Conservation (phyloP, 1,140 invertebrate species). For the Campoletis sonorensis region DNA sequence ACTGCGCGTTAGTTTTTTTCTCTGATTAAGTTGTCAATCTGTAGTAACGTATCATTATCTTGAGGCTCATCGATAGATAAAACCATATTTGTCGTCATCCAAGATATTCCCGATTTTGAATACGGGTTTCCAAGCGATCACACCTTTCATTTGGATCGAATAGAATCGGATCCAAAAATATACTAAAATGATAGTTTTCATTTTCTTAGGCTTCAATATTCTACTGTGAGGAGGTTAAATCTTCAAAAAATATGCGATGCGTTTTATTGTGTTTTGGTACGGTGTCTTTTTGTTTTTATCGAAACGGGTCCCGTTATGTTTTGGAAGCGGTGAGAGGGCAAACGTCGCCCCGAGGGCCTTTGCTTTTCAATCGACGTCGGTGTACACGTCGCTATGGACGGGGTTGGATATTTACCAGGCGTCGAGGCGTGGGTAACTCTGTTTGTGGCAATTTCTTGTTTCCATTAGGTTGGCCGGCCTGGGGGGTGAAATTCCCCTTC, state of each 20-base stretch:
- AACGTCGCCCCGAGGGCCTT: slow-evolving; percentile 35
- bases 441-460: slow-evolving; percentile 78
- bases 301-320: not conserved
- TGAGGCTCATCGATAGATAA: too few relatives aligned
- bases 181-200: not conserved
- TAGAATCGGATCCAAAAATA: too few relatives aligned
- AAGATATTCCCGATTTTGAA: too few relatives aligned
- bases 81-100: too few relatives aligned
- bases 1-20: too few relatives aligned
- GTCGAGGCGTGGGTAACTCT: slow-evolving; percentile 73
- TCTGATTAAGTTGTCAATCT: too few relatives aligned
- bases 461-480: slow-evolving; percentile 76
- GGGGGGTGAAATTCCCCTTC: slow-evolving; percentile 69
- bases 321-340: slow-evolving; percentile 29
- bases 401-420: slow-evolving; percentile 71
- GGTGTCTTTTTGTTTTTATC: not conserved
- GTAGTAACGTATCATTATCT: too few relatives aligned
- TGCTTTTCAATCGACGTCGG: slow-evolving; percentile 38
- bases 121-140: too few relatives aligned
- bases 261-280: not conserved
- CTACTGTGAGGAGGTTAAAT: not conserved
- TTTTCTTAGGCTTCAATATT: not conserved
- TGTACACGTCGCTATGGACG: slow-evolving; percentile 23
- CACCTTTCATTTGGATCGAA: too few relatives aligned
- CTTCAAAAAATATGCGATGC: not conserved